Base-by-base conservation (phyloP, 53 echinoderm and acorn worm genomes). In the Antedon mediterranea region DNA sequence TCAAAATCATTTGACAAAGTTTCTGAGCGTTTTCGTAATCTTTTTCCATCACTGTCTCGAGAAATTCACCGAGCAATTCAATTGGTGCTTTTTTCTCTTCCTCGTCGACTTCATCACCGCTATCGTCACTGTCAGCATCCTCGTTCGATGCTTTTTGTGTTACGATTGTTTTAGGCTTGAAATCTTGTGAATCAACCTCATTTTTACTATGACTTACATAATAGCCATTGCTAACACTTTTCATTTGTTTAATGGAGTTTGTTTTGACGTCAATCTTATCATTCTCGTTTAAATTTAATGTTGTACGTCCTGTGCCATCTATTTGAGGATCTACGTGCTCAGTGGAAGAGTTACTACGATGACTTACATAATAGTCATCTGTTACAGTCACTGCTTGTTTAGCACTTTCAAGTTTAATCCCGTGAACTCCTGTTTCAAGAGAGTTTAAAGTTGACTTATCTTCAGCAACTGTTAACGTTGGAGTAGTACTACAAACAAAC, bases 11-110 rank as follows among this genome's bases (percentile, higher is more conserved):
- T 84, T 91, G 91, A 72, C 95, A 95, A 30, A 95, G 89, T 82
- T 91, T 95, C 42, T 91, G 91, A 34, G 95, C 95, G 82, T 81
- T 82, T 73, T 91, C 91, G 78, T 81, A 95, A 30, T 95, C 95
- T 71, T 89, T 91, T 3, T 95, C 91, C 95, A 95, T 95, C 23
- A 95, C 95, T 70, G 91, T 80, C 77, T 95, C 91, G 30, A 95
- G 42, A 77, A 95, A 95, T 91, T 95, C 57, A 57, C 57, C 23
- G 9, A 57, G 23, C 23, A 57, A 23, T 57, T 57, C 57, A 57
- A 57, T 9, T 18, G 57, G 57, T 57, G 57, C 57, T 26, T 57
- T 18, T 23, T 26, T 57, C 20, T 23, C 20, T 15, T 57, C 57
- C 57, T 57, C 57, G 2, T 57, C 57, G 23, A 13, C 57, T 57